Evolutionary conservation across 2,797 vertebrate genomes (phyloP).

Genomic region (Neoniphon sammara): DNA sequence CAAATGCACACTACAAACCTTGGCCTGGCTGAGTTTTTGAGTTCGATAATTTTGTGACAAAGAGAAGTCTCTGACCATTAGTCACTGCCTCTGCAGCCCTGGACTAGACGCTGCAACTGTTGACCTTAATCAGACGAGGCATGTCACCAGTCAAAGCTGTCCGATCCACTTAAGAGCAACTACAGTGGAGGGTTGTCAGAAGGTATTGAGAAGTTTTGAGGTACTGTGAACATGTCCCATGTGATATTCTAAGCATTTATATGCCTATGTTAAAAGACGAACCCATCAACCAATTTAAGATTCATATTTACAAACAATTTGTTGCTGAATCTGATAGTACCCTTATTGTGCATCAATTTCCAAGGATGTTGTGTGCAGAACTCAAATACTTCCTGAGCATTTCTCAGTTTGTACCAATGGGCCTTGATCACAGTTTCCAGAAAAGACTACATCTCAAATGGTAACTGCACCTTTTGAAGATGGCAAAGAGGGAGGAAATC

Average conservation of each 20-base stretch:
- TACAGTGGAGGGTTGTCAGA: conserved; percentile 19
- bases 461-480: background rate
- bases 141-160: conserved; percentile 48
- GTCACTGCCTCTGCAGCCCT: conserved; percentile 45
- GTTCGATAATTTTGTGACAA: conserved; percentile 28
- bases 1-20: background rate
- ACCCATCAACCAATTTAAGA: background rate
- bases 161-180: conserved; percentile 41
- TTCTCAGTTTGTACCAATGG: background rate
- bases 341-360: background rate
- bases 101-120: conserved; percentile 23
- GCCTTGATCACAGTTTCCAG: background rate
- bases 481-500: background rate
- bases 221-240: conserved; percentile 17
- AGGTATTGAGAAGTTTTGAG: conserved; percentile 9
- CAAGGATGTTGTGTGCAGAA: background rate
- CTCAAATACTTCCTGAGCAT: too few relatives aligned
- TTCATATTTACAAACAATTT: background rate
- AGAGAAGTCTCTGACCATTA: conserved; percentile 31
- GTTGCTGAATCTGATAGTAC: too few relatives aligned
- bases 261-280: background rate
- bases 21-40: background rate
- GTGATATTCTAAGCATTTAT: conserved; percentile 4
- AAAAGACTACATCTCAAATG: background rate
- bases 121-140: conserved; percentile 66